Evolutionary conservation across 2,113 vertebrate genomes (phyloP), one percentile per base, ranked within the genome.

Genomic region (Cairina moschata): DNA sequence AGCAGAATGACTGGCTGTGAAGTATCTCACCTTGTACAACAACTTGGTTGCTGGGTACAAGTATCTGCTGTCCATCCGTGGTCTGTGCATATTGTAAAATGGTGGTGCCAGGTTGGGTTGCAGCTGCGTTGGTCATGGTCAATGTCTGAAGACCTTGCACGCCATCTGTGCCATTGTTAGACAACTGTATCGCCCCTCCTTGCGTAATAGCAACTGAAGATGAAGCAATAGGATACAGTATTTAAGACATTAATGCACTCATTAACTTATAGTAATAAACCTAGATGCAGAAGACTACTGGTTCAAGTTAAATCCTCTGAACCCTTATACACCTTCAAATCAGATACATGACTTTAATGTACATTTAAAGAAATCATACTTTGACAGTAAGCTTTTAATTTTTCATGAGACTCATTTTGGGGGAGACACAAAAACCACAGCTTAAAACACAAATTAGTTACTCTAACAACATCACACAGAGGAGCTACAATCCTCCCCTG

Each of bases 21-120:
- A 80, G 42, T 79, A 66, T 77, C 98, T 98, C 96, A 99, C 99
- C 99, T 98, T 99, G 99, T 96, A 99, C 99, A n/a, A 99, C 99
- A 90, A 99, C 99, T 90, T 99, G 99, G 97, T 99, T 99, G 97
- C 99, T 99, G 83, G 99, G 99, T 91, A 99, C 99, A 31, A 99
- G 98, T 96, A 99, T 99, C 97, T 99, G 99, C 94, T 99, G 99
- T 36, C 99, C 99, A 3, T 99, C 99, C 40, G 99, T 99, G 96
- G 99, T 99, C 98, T 99, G 99, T 81, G 99, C 99, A 73, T 99
- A 99, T 85, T 99, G 99, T 89, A 99, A 98, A 97, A 99, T 99
- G 95, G 99, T 99, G 91, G 99, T 98, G 18, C 99, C 99, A 2
- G 98, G 97, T 73, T 99, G 99, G 44, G 98, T 98, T 42, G 98